Percentiles rank a stretch among this genome's conserved stretches.
These are phyloP conservation scores for Salvelinus fontinalis DNA, from an alignment of 2,113 vertebrate genomes.

Conservation along the genomic window DNA sequence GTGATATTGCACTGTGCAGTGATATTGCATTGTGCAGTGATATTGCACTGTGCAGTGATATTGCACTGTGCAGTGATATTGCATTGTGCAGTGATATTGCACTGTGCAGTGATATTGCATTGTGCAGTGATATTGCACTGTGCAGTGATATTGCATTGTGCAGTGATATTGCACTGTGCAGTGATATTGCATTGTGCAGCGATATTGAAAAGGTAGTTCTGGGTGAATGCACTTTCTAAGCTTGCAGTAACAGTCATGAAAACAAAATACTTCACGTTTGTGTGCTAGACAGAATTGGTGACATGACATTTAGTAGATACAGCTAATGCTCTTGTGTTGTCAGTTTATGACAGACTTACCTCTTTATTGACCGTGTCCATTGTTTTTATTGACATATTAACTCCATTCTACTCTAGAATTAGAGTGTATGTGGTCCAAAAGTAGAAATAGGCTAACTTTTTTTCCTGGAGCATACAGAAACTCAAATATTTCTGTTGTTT, in stretches of 20 bases:
- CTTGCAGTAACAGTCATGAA: not conserved
- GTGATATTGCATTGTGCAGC: not conserved
- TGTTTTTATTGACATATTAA: conserved; percentile 61
- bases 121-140: not conserved
- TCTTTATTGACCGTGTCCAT: conserved; percentile 48
- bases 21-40: not conserved
- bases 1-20: too few species aligned
- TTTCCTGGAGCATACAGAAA: conserved; percentile 32
- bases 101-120: too few species aligned
- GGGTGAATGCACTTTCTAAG: not conserved
- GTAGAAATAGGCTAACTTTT: not conserved
- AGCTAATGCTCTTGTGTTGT: conserved; percentile 35
- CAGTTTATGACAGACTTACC: conserved; percentile 38
- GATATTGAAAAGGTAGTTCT: too few species aligned
- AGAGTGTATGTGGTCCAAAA: conserved; percentile 34
- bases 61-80: too few species aligned
- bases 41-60: too few species aligned
- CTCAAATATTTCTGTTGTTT: conserved; percentile 41
- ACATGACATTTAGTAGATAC: conserved; percentile 26
- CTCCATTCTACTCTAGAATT: conserved; percentile 46
- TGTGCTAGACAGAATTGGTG: not conserved
- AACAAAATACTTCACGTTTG: not conserved
- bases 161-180: too few species aligned
- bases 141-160: not conserved
- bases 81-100: not conserved